Evolutionary conservation across 1,140 invertebrate genomes (phyloP).

Genomic region (Aphelinus atriplicis): DNA sequence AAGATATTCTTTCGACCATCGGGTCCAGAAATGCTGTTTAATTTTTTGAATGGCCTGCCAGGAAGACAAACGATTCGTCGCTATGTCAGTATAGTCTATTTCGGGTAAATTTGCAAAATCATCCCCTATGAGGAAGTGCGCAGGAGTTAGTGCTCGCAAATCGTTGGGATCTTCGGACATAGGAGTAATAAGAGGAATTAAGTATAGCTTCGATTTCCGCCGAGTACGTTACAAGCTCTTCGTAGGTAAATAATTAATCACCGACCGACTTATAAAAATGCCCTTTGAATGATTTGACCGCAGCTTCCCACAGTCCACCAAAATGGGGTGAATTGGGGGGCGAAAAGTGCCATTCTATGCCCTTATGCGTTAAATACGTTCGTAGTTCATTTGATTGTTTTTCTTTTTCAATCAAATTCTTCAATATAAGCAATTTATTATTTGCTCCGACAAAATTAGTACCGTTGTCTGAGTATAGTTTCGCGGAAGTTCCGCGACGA

Average conservation of each 20-base stretch:
- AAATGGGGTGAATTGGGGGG: not conserved
- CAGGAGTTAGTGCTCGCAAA: not conserved
- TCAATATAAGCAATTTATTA: not conserved
- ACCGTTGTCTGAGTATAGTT: not conserved
- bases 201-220: conserved; percentile 47
- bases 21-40: not conserved
- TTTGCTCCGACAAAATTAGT: not conserved
- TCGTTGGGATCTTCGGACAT: conserved; percentile 40
- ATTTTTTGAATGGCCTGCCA: not conserved
- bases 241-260: conserved; percentile 42
- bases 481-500: not conserved
- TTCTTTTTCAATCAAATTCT: not conserved
- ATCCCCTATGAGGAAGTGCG: conserved; percentile 1
- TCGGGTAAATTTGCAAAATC: not conserved
- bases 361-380: too few species aligned
- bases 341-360: too few species aligned
- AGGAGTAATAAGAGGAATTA: conserved; percentile 46
- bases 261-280: conserved; percentile 43
- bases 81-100: not conserved
- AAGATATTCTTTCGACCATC: not conserved
- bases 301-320: conserved; percentile 39
- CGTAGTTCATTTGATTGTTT: too few species aligned
- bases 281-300: conserved; percentile 44
- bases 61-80: not conserved
- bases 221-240: conserved; percentile 43